These are phyloP conservation scores for Acanthornis magna DNA, from an alignment of 2,797 vertebrate genomes.

Conservation along the genomic window DNA sequence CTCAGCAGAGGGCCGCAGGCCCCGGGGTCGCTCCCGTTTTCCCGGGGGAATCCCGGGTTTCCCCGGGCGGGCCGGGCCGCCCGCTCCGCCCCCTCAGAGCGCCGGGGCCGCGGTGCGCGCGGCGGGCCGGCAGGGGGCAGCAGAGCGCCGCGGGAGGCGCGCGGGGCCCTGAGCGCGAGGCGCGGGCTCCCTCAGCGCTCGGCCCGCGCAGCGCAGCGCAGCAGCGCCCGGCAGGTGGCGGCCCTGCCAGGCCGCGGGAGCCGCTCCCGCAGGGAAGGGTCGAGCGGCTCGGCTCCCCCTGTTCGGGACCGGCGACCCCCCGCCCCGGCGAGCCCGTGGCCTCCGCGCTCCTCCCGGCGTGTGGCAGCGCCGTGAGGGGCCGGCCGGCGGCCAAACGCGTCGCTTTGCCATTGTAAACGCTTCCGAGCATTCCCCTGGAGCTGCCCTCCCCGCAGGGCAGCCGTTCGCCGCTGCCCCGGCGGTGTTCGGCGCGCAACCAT, in stretches of 20 bases:
- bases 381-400: not conserved
- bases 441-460: not conserved
- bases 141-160: not conserved
- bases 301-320: not conserved
- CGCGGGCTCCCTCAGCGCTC: no score
- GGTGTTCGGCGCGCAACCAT: not conserved
- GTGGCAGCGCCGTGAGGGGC: not conserved
- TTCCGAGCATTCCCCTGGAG: rapidly evolving
- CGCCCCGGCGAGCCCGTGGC: rapidly evolving
- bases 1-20: not conserved
- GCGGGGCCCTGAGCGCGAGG: not conserved
- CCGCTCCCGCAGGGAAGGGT: not conserved
- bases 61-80: not conserved
- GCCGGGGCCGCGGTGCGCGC: not conserved
- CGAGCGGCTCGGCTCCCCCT: no score
- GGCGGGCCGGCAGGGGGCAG: not conserved
- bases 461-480: not conserved
- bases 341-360: no score
- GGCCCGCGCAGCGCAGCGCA: no score
- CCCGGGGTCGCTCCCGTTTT: rapidly evolving
- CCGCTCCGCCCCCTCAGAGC: not conserved
- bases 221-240: not conserved
- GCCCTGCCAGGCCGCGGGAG: not conserved
- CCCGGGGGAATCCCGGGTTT: not conserved
- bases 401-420: rapidly evolving